Evolutionary conservation across 2,888 invertebrate genomes (phyloP), one percentile per base, ranked within the genome.

Genomic region (Xestia rhomboidea): DNA sequence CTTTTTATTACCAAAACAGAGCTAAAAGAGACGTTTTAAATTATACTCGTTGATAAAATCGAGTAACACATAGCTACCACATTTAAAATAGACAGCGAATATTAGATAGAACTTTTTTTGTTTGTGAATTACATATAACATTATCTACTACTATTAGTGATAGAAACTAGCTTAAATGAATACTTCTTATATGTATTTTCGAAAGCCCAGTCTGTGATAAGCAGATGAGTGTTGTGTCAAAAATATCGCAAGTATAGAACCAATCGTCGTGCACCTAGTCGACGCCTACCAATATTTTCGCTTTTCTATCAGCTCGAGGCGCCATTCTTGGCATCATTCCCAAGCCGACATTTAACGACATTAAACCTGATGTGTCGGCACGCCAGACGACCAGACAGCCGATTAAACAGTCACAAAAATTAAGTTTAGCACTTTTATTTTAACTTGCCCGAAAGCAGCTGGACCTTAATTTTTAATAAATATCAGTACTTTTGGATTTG

Each of bases 281-380:
- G n/a, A 18, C 62, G 38, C 54, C 30, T 62, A 72, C 38, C 54
- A 62, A 77, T 76, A 51, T 76, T 54, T 71, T 73, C 73, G 62
- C 15, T 41, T 41, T 18, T 64, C 41, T n/a, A 73, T 38, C 66
- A 62, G 41, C 46, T 38, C 63, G 41, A 62, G 46, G 73, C 73
- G 83, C 85, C 78, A 73, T 82, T 82, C 30, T 57, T 79, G 78
- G 84, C 78, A 63, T n/a, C 51, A 44, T 41, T 66, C 86, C 84
- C 78, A 78, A 66, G 27, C 70, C 66, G 24, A 72, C 71, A 72
- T 74, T 74, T 49, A 73, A 75, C 63, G 51, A 73, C 76, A 70
- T 77, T 75, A 71, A 78, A 73, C 62, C 68, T 76, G 69, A 79
- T 71, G 76, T 74, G 66, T 76, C 62, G 73, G 60, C 64, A 51